Conservation (phyloP, 2,113 vertebrate species). For the Callipepla californica region DNA sequence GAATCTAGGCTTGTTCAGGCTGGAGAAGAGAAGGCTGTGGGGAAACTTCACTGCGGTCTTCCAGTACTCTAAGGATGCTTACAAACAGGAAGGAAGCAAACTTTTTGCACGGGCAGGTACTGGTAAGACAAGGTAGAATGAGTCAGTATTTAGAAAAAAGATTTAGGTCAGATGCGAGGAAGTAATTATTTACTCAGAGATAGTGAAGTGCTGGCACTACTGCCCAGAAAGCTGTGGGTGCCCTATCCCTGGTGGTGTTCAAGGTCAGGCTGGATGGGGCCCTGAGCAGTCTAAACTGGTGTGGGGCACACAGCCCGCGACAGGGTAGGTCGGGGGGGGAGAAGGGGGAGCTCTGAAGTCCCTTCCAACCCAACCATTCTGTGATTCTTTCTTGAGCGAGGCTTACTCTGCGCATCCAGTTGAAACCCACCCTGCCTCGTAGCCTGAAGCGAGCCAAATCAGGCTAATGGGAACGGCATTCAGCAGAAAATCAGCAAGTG, state of each 20-base stretch:
- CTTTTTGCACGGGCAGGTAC: neutral
- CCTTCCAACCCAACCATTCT: neutral
- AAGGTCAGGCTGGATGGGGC: neutral
- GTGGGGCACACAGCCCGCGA: too few relatives aligned
- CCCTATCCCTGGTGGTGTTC: neutral
- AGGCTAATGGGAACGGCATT: rapidly evolving
- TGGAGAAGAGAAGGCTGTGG: neutral
- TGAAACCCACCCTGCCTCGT: rapidly evolving
- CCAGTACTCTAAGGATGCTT: neutral
- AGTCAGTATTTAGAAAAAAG: neutral
- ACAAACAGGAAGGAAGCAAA: neutral
- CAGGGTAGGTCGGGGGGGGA: too few relatives aligned
- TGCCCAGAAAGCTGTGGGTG: neutral
- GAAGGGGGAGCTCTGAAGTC: neutral
- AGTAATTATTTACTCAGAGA: neutral
- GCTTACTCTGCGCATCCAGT: rapidly evolving
- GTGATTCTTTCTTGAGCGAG: rapidly evolving
- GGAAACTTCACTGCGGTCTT: neutral
- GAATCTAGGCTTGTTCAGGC: neutral
- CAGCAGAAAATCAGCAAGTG: too few relatives aligned
- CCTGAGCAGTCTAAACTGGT: neutral
- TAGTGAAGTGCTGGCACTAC: neutral
- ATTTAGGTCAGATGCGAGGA: neutral
- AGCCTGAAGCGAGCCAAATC: rapidly evolving
- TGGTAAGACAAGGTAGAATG: neutral